These are phyloP conservation scores for Xanthostigma xanthostigma DNA, from an alignment of 2,888 invertebrate genomes.

Conservation along the genomic window DNA sequence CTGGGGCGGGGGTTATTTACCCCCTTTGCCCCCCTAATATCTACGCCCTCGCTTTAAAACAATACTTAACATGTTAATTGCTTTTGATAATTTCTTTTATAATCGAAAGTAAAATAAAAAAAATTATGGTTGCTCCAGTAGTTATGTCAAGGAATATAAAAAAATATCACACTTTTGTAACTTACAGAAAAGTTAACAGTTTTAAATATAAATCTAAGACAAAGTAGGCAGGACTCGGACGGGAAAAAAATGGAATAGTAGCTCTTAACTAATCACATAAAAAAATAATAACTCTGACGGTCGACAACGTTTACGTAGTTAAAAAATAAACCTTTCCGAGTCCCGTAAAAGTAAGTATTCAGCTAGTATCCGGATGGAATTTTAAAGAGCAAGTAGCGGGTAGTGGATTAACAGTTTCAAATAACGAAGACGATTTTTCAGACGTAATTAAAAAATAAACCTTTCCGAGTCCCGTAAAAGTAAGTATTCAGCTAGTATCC, in stretches of 20 bases:
- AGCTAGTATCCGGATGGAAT: slow-evolving; percentile 33
- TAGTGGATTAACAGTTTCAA: slow-evolving; percentile 37
- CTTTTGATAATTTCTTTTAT: no score
- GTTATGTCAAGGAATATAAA: slow-evolving; percentile 2
- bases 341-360: slow-evolving; percentile 16
- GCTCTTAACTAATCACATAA: no score
- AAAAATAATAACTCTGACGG: not conserved
- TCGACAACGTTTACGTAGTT: not conserved
- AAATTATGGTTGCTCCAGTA: not conserved
- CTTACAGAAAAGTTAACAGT: not conserved
- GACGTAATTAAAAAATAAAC: slow-evolving; percentile 18
- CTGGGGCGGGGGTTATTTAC: no score
- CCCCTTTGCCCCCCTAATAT: no score
- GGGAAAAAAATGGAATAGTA: no score
- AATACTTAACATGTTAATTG: no score
- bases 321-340: not conserved
- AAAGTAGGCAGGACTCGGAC: no score
- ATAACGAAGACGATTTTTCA: slow-evolving; percentile 40
- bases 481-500: slow-evolving; percentile 28
- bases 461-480: not conserved
- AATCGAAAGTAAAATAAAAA: no score
- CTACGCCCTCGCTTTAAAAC: no score
- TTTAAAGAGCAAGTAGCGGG: slow-evolving; percentile 51
- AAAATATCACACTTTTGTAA: not conserved
- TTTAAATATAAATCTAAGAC: not conserved